Percentiles rank a stretch among this genome's conserved stretches.
phyloP scores from a whole-genome alignment of 2,888 invertebrate species.

The Eupithecia vulgata region DNA sequence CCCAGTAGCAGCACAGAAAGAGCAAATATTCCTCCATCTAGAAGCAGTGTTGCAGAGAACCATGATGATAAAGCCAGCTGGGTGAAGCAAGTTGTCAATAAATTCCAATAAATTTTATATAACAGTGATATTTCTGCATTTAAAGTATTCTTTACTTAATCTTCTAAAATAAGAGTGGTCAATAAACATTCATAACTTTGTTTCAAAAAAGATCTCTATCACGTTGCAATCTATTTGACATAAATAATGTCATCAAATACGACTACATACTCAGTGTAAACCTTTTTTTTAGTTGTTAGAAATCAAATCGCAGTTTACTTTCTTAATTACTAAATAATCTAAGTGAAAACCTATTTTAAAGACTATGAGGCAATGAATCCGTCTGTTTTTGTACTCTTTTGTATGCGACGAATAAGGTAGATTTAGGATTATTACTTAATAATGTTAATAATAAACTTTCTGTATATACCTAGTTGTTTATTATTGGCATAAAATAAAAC shows the following conservation, averaged over 20 bases:
- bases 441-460: constrained; percentile 21
- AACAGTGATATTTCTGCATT: constrained; percentile 67
- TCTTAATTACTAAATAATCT: not conserved
- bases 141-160: constrained; percentile 45
- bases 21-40: constrained; percentile 56
- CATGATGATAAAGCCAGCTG: constrained; percentile 84
- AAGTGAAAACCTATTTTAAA: constrained; percentile 10
- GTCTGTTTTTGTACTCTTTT: constrained; percentile 71
- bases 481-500: constrained; percentile 70
- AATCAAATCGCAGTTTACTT: not conserved
- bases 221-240: not conserved
- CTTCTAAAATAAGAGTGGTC: not conserved
- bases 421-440: constrained; percentile 9
- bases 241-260: not conserved
- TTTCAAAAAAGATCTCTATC: not conserved
- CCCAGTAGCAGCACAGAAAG: constrained; percentile 53
- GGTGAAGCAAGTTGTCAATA: constrained; percentile 90
- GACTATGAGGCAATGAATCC: constrained; percentile 50
- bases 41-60: constrained; percentile 53
- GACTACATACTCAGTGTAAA: not conserved
- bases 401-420: constrained; percentile 5
- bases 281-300: not conserved
- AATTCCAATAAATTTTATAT: constrained; percentile 84
- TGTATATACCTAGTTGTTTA: constrained; percentile 64
- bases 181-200: not conserved